Base-by-base conservation (phyloP, 1,140 invertebrate genomes). In the Ditylenchus dipsaci region DNA sequence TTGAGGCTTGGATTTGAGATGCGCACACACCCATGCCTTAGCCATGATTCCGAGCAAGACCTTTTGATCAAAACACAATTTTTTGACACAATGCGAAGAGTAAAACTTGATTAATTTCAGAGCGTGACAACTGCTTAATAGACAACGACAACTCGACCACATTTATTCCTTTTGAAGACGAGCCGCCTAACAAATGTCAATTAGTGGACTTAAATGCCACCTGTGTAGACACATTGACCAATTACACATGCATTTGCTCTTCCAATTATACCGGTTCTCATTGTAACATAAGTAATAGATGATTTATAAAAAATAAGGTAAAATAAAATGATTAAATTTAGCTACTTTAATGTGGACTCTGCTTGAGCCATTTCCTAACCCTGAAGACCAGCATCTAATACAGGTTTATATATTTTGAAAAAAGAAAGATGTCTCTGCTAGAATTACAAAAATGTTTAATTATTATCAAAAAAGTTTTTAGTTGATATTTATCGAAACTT, bases 291-390 rank as follows among this genome's bases (percentile, higher is more conserved):
- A 30, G 59, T 61, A 21, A 61, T 3, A 26, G 3, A 61, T 5
- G 3, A 5, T 21, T 21, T 27, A 61, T 43, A 7, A 7, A 21
- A 61, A 61, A 19, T 61, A 53, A 53, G 15, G n/a, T 53, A 8
- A 8, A 3, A 53, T 53, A 21, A 21, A 21, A 26, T 7, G 8
- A 21, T 15, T 7, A 53, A 53, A 19, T 61, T 61, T 61, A 61
- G 59, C 59, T 7, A 1, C 26, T 26, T 19, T 61, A 19, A 26
- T 29, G 29, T 61, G 59, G 59, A 61, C 19, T 33, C 26, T 61
- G 38, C 38, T 61, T 5, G n/a, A 61, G 26, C 3, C n/a, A n/a
- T 61, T 61, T 30, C 59, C 59, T 27, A 43, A 61, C n/a, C 59
- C 38, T 61, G 38, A 30, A 61, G 21, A 61, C 13, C 27, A 5